A percentile compares a stretch with the other conserved stretches of the same genome.
These are phyloP conservation scores for Dysidea cf. avara DNA, from an alignment of 37 sponge, comb jelly and placozoan species.

Conservation along the genomic window DNA sequence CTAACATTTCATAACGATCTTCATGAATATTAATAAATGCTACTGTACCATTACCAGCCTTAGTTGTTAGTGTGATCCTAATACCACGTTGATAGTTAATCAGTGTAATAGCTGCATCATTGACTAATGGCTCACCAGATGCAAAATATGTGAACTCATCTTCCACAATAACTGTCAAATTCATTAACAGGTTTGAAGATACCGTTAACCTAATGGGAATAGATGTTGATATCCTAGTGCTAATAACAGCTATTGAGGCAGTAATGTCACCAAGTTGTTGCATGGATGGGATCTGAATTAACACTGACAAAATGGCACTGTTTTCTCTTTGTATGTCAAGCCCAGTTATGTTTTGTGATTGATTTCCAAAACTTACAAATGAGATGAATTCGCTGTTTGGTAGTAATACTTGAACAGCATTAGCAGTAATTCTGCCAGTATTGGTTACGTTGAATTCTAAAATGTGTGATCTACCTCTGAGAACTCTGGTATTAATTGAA, in stretches of 20 bases:
- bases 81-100: too few relatives aligned
- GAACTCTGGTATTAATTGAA: constrained; percentile 19
- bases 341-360: background rate
- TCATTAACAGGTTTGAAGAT: too few relatives aligned
- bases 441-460: constrained; percentile 44
- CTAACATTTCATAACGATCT: too few relatives aligned
- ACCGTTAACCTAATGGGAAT: constrained; percentile 13
- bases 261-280: constrained; percentile 19
- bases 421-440: constrained; percentile 19
- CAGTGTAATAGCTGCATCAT: too few relatives aligned
- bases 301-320: constrained; percentile 18
- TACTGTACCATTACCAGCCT: too few relatives aligned
- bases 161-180: too few relatives aligned
- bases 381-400: constrained; percentile 16
- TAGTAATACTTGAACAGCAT: too few relatives aligned
- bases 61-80: too few relatives aligned
- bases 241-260: constrained; percentile 2
- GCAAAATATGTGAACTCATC: too few relatives aligned
- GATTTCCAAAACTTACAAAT: constrained; percentile 31
- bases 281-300: background rate
- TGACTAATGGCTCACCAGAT: too few relatives aligned
- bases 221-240: background rate
- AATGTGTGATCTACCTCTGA: constrained; percentile 23
- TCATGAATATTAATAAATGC: too few relatives aligned
- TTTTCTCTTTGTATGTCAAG: constrained; percentile 15